Evolutionary conservation across 2,888 invertebrate genomes (phyloP), one percentile per base, ranked within the genome.

Genomic region (Euplagia quadripunctaria): DNA sequence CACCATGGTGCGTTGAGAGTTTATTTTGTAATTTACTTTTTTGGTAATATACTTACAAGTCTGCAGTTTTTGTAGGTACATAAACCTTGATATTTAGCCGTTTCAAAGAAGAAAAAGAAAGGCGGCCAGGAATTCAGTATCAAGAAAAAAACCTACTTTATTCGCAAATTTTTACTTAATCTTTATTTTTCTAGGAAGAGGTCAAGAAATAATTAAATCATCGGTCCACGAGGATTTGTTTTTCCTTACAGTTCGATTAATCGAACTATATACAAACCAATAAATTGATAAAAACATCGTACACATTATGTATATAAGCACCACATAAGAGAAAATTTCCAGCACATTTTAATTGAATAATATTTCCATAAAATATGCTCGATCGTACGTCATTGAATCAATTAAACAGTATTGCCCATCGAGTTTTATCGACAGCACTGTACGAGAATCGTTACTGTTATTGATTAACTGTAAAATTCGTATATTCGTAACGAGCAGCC

Each of bases 291-390:
- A 20, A n/a, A 58, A 20, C 20, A 58, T n/a, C 20, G 31, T 31
- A 31, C 20, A 31, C 20, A 5, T 20, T 8, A 46, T 46, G 9
- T 9, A 46, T 31, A 61, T 11, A 61, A 61, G 6, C 31, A 31
- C 31, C 0, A 31, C 31, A 61, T 31, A 14, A 61, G 0, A 55
- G 41, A 6, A 71, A 80, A 80, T 78, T 64, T 63, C 64, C 63
- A 14, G 52, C 55, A 70, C 72, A 69, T 74, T 63, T 16, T 49
- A 82, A 82, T 84, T 82, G 46, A 73, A 84, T 82, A 79, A 82
- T 80, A 76, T 70, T 67, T 46, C 66, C 64, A 17, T 76, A 61
- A 71, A 79, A 82, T 76, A 79, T 84, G 79, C 79, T 79, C 16
- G 64, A 46, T 42, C 16, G 71, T 41, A 66, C 46, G 67, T 79